Conservation (phyloP, 2,797 vertebrate species). For the Sebastes aleutianus region DNA sequence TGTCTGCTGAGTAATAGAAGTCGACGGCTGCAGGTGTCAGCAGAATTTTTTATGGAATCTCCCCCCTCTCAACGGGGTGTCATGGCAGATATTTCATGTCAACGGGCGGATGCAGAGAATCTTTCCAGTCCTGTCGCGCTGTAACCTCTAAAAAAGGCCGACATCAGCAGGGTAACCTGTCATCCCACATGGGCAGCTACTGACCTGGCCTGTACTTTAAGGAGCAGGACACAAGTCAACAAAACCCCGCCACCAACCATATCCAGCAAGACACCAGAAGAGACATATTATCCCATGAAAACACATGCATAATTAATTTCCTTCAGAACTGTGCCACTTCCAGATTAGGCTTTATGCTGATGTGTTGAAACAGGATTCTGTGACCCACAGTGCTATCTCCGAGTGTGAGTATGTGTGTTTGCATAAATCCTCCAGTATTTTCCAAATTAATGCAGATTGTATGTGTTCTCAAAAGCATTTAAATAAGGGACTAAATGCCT, state of each 20-base stretch:
- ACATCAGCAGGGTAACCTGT: conserved; percentile 73
- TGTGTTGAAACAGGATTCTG: conserved; percentile 14
- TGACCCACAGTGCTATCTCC: background rate
- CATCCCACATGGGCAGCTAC: conserved; percentile 35
- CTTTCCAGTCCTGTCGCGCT: conserved; percentile 44
- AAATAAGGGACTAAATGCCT: background rate
- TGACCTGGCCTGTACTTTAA: conserved; percentile 21
- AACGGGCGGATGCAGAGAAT: conserved; percentile 50
- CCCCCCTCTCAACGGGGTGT: conserved; percentile 62
- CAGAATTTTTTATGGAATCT: conserved; percentile 73
- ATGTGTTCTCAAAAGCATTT: background rate
- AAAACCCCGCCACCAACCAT: background rate
- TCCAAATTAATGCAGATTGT: background rate
- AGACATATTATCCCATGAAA: conserved; percentile 9
- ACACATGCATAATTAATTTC: conserved; percentile 25
- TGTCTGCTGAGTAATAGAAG: conserved; percentile 65
- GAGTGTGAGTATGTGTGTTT: background rate
- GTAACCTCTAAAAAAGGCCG: conserved; percentile 67
- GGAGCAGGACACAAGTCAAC: conserved; percentile 9
- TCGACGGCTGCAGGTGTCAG: conserved; percentile 71
- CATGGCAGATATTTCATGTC: conserved; percentile 75
- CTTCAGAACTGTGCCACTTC: conserved; percentile 8
- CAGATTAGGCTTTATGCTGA: conserved; percentile 16
- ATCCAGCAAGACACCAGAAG: background rate
- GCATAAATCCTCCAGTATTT: background rate